Conservation (phyloP, 2,888 invertebrate genomes). For the Sphecodes monilicornis region DNA sequence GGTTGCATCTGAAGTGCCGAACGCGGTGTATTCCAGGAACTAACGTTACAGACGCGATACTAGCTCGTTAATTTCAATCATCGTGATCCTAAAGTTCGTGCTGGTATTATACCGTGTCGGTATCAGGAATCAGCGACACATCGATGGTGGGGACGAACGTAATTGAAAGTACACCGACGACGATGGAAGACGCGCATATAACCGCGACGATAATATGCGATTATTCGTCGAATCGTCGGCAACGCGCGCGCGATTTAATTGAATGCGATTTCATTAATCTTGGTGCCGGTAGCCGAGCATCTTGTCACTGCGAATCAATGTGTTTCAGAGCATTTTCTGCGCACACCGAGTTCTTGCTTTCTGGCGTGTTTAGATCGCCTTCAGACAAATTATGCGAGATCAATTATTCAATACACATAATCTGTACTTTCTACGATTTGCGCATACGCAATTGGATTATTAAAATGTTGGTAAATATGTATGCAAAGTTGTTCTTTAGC, state of each 20-base stretch:
- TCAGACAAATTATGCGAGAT: neutral
- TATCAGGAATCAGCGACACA: constrained; percentile 43
- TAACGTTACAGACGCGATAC: constrained; percentile 46
- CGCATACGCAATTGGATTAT: neutral
- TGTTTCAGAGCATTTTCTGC: neutral
- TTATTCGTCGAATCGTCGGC: constrained; percentile 37
- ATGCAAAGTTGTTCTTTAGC: too few relatives aligned
- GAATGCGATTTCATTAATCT: constrained; percentile 45
- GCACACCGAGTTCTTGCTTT: neutral
- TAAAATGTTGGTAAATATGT: too few relatives aligned
- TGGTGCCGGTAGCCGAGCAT: constrained; percentile 13
- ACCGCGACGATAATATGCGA: constrained; percentile 36
- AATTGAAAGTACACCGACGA: constrained; percentile 47
- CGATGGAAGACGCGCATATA: constrained; percentile 19
- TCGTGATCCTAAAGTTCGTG: constrained; percentile 45
- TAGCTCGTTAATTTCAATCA: constrained; percentile 57
- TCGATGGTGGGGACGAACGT: constrained; percentile 5
- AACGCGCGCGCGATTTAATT: constrained; percentile 31
- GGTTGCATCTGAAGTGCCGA: constrained; percentile 44
- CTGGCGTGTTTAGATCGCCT: neutral
- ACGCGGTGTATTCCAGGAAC: constrained; percentile 49
- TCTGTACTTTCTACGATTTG: too few relatives aligned
- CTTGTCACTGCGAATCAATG: constrained; percentile 14
- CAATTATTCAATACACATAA: neutral
- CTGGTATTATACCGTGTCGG: neutral